A percentile compares a stretch with the other conserved stretches of the same genome.
Evolutionary conservation across 2,113 vertebrate species (phyloP).

Genomic region (Petrocephalus zakoni): DNA sequence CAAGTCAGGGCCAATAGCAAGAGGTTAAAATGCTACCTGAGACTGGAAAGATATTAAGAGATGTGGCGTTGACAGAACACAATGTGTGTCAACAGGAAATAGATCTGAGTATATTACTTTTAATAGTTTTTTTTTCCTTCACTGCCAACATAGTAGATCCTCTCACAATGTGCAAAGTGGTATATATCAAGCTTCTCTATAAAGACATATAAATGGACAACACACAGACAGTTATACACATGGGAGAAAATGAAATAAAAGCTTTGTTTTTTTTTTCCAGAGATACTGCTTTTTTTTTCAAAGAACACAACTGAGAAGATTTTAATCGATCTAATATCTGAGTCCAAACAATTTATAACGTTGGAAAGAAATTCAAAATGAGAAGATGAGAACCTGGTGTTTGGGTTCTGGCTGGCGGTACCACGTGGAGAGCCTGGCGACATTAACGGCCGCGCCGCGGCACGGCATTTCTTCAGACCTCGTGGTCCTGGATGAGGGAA

Average conservation of each 20-base stretch:
- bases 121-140: slow-evolving; percentile 3
- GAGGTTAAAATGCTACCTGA: not conserved
- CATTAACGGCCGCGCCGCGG: not conserved
- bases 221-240: not conserved
- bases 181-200: not conserved
- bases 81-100: slow-evolving; percentile 9
- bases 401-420: not conserved
- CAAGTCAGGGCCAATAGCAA: not conserved
- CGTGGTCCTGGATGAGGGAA: not conserved
- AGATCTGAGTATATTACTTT: not conserved
- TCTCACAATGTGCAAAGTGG: slow-evolving; percentile 6
- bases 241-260: not conserved
- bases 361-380: not conserved
- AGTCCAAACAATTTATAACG: not conserved
- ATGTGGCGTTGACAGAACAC: not conserved
- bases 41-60: not conserved
- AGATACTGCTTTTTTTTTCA: not conserved
- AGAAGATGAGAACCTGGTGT: not conserved
- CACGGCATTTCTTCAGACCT: not conserved
- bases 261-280: not conserved
- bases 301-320: not conserved
- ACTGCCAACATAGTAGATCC: not conserved
- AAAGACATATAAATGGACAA: not conserved
- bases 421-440: not conserved
- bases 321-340: not conserved